phyloP scores from a whole-genome alignment of 1,140 invertebrate genomes.

The Carposina sasakii region DNA sequence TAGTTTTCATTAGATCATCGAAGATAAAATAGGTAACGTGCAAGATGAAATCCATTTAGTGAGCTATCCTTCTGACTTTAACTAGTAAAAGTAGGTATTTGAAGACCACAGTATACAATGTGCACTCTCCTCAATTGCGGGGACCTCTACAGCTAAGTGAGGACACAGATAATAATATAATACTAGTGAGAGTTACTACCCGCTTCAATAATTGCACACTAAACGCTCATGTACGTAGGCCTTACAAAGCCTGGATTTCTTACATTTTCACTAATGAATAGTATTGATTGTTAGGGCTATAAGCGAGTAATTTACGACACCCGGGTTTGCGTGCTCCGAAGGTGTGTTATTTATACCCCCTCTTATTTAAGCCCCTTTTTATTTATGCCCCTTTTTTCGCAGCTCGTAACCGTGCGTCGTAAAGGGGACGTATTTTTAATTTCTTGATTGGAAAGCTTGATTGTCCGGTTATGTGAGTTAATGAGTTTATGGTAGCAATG shows the following conservation, averaged over 20 bases:
- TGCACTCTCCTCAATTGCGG: too few species aligned
- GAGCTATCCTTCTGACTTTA: too few species aligned
- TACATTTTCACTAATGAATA: conserved; percentile 67
- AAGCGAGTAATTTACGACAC: conserved; percentile 63
- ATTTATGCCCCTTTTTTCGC: conserved; percentile 71
- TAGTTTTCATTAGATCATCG: too few species aligned
- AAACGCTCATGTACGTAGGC: too few species aligned
- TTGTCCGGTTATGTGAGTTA: conserved; percentile 66
- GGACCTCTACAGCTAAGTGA: too few species aligned
- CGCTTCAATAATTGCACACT: too few species aligned
- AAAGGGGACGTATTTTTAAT: conserved; percentile 71
- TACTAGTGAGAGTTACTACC: too few species aligned
- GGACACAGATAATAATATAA: too few species aligned
- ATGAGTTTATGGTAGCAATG: conserved; percentile 63
- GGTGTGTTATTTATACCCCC: conserved; percentile 71
- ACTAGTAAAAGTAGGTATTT: too few species aligned
- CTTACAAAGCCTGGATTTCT: conserved; percentile 45
- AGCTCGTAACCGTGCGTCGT: conserved; percentile 64
- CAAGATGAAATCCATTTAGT: too few species aligned
- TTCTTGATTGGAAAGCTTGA: conserved; percentile 70
- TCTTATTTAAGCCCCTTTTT: conserved; percentile 70
- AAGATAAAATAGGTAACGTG: too few species aligned
- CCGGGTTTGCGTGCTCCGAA: conserved; percentile 51
- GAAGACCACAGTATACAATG: too few species aligned
- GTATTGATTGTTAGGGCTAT: conserved; percentile 59